A percentile compares a stretch with the other conserved stretches of the same genome.
These are phyloP conservation scores for Philereme vetulata DNA, from an alignment of 2,888 invertebrate species.

Conservation along the genomic window DNA sequence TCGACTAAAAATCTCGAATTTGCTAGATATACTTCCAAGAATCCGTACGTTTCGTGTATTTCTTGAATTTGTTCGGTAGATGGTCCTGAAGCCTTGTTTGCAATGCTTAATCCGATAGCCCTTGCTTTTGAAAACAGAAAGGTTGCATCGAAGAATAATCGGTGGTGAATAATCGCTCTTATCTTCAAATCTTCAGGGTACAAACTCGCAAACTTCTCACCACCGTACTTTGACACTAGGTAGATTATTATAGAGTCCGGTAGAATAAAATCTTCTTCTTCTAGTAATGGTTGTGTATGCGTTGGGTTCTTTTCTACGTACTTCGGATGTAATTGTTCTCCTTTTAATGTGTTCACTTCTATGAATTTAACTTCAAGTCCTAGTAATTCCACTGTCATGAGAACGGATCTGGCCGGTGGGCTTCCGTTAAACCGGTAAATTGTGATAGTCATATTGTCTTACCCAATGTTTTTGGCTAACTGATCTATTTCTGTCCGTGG, in stretches of 20 bases:
- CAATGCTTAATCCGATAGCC: not conserved
- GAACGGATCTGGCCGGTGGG: not conserved
- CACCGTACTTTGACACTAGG: not conserved
- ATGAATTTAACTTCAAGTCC: constrained; percentile 1
- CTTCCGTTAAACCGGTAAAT: not conserved
- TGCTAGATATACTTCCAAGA: constrained; percentile 18
- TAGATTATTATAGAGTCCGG: not conserved
- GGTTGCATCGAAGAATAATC: not conserved
- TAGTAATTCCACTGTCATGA: constrained; percentile 2
- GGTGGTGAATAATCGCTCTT: constrained; percentile 3
- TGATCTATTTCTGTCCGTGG: not conserved
- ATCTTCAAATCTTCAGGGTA: not conserved
- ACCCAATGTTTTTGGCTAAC: not conserved
- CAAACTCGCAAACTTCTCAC: not conserved
- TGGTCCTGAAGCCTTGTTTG: constrained; percentile 1
- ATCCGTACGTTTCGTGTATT: constrained; percentile 25
- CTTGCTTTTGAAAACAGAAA: not conserved
- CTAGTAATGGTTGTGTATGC: not conserved
- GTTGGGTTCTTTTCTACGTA: not conserved
- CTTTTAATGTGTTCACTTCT: not conserved
- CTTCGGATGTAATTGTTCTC: not conserved
- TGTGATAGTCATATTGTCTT: not conserved
- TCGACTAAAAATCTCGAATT: constrained; percentile 1
- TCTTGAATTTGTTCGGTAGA: constrained; percentile 2
- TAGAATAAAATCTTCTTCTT: not conserved